These are phyloP conservation scores for Macroteleia sp. DNA, from an alignment of 2,888 invertebrate species.

Conservation along the genomic window DNA sequence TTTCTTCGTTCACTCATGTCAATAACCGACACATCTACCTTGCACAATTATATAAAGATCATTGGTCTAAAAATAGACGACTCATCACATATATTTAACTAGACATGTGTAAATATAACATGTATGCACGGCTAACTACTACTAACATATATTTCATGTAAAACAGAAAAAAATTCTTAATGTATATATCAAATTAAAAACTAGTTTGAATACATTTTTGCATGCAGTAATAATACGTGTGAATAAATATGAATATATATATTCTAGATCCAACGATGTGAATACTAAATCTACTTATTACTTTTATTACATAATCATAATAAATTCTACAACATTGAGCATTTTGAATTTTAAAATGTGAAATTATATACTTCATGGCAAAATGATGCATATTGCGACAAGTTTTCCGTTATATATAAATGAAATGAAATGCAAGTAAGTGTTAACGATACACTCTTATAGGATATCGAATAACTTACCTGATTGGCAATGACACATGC, in stretches of 20 bases:
- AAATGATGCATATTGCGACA: slow-evolving; percentile 25
- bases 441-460: slow-evolving; percentile 44
- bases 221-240: too few species aligned
- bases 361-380: slow-evolving; percentile 36
- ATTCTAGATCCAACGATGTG: too few species aligned
- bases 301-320: too few species aligned
- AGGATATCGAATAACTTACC: slow-evolving; percentile 85
- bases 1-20: slow-evolving; percentile 26
- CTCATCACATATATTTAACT: slow-evolving; percentile 41
- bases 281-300: too few species aligned
- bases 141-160: too few species aligned
- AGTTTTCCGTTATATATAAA: slow-evolving; percentile 47
- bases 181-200: too few species aligned
- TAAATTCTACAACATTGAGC: slow-evolving; percentile 2
- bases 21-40: slow-evolving; percentile 52
- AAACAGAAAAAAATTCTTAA: too few species aligned
- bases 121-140: too few species aligned
- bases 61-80: slow-evolving; percentile 37
- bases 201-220: too few species aligned
- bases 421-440: slow-evolving; percentile 34
- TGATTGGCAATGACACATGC: slow-evolving; percentile 97
- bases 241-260: too few species aligned
- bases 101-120: slow-evolving; percentile 32
- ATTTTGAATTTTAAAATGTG: not conserved
- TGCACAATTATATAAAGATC: slow-evolving; percentile 47